These are phyloP conservation scores for Rhynchotus rufescens DNA, from an alignment of 2,797 vertebrate species.

Conservation along the genomic window DNA sequence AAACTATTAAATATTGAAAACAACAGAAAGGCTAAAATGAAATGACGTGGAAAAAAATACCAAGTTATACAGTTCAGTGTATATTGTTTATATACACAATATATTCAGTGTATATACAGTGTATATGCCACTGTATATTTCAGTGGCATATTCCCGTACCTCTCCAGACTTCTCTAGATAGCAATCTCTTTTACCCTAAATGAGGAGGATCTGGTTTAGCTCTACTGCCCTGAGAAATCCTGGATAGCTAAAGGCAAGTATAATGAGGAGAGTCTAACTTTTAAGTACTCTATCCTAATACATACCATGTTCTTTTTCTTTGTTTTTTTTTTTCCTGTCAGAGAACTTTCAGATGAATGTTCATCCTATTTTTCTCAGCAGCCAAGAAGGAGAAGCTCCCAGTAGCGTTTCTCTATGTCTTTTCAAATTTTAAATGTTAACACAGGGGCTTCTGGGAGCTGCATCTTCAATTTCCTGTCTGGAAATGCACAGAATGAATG, in stretches of 20 bases:
- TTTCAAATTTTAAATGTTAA: slow-evolving; percentile 18
- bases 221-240: not conserved
- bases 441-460: not conserved
- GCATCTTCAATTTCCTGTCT: slow-evolving; percentile 12
- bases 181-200: not conserved
- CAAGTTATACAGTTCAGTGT: not conserved
- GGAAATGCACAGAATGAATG: slow-evolving; percentile 30
- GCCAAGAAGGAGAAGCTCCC: not conserved
- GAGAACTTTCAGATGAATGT: not conserved
- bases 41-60: not conserved
- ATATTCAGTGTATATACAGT: too few relatives aligned
- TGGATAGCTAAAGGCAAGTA: not conserved
- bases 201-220: not conserved
- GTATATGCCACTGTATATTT: not conserved
- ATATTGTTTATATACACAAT: too few relatives aligned
- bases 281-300: not conserved
- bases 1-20: not conserved
- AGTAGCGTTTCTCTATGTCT: not conserved
- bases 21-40: not conserved
- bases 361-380: not conserved
- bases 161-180: not conserved
- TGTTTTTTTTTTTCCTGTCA: not conserved
- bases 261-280: not conserved
- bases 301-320: too few relatives aligned
- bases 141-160: not conserved